Percentiles rank a stretch among this genome's conserved stretches.
Evolutionary conservation across 1,140 invertebrate genomes (phyloP).

Genomic region (Anagrus nilaparvatae): DNA sequence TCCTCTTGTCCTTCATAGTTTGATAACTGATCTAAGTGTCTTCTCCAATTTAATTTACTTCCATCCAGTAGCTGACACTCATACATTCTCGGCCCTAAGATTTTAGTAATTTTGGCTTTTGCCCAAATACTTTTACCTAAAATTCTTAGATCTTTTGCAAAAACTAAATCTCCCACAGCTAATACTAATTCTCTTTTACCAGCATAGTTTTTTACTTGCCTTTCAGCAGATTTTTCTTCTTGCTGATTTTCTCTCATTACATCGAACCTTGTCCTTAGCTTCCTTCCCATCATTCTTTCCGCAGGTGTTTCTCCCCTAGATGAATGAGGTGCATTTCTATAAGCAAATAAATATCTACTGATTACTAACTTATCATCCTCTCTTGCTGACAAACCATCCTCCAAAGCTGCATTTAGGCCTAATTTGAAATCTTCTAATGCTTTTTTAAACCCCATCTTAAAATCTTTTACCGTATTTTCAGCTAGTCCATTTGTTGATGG

Average conservation of each 20-base stretch:
- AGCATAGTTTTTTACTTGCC: neutral
- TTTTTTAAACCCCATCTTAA: constrained; percentile 23
- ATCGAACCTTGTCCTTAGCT: constrained; percentile 14
- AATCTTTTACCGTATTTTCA: constrained; percentile 24
- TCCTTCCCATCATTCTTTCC: constrained; percentile 15
- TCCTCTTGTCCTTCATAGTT: too few relatives aligned
- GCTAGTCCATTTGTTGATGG: constrained; percentile 25
- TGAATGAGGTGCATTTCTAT: constrained; percentile 14
- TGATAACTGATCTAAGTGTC: too few relatives aligned
- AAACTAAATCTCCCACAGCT: too few relatives aligned
- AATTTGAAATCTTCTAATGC: constrained; percentile 12
- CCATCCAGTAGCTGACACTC: too few relatives aligned
- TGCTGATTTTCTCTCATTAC: constrained; percentile 9
- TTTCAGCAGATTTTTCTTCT: too few relatives aligned
- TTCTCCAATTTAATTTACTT: too few relatives aligned
- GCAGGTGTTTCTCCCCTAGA: constrained; percentile 17
- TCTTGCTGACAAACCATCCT: too few relatives aligned
- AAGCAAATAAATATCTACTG: constrained; percentile 18
- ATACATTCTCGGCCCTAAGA: too few relatives aligned
- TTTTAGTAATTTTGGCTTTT: too few relatives aligned
- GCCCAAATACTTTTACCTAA: too few relatives aligned
- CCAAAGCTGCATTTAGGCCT: neutral
- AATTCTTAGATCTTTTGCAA: too few relatives aligned
- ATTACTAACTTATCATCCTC: constrained; percentile 15
- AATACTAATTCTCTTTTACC: constrained; percentile 6